Base-by-base conservation (phyloP, 2,113 vertebrate species). In the Elachura formosa region DNA sequence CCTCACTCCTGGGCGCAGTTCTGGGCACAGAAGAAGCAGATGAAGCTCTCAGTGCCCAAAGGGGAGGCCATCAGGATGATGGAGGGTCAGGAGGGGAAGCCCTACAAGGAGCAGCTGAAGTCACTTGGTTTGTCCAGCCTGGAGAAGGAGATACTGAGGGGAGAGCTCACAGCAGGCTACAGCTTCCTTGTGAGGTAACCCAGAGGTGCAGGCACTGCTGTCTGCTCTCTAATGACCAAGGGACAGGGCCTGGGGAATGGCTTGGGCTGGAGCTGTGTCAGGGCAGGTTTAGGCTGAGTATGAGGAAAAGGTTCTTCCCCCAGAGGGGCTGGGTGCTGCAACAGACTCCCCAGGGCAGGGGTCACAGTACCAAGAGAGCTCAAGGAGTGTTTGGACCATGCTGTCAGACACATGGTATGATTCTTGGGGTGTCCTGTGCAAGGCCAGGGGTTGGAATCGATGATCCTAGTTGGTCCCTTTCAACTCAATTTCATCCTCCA, bases 251-350 rank as follows among this genome's bases (percentile, higher is more conserved):
- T 1, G 4, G 55, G 49, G 16, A 79, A 41, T 5, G 34, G 40
- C 84, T n/a, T n/a, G n/a, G n/a, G n/a, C n/a, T 71, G 56, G 25
- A 63, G 41, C 34, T 71, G 34, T 34, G 66, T 63, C 21, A 29
- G 40, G 21, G 41, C 25, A 34, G 18, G 34, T 34, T 79, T 48
- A 41, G 26, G 58, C 49, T 56, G 58, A 63, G 12, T 26, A 48
- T 23, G 36, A 33, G 26, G 26, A 28, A 61, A 36, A 72, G 25
- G 10, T 43, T 79, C 49, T 64, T 72, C 25, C 40, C 18, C 34
- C 31, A 16, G 22, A 33, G 85, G 8, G 18, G 41, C 11, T 0
- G 0, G 34, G 8, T 28, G 15, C 43, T 80, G 43, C 22, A 73
- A 51, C 26, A 28, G 43, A 43, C 58, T 88, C 23, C 41, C 16